A percentile compares a stretch with the other conserved stretches of the same genome.
phyloP scores from a whole-genome alignment of 2,888 invertebrate genomes.

The Endotricha flammealis region DNA sequence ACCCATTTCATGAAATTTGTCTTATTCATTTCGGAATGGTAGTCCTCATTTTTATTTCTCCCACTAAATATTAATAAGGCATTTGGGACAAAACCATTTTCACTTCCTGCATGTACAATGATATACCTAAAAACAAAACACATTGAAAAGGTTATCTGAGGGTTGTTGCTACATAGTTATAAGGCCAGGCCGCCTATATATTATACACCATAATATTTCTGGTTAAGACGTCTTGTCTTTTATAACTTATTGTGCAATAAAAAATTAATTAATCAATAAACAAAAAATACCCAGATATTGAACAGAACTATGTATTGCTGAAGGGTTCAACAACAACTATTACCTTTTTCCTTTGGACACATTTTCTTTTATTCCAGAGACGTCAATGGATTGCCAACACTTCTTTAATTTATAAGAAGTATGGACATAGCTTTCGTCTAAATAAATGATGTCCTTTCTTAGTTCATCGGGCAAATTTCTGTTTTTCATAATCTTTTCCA shows the following conservation, averaged over 20 bases:
- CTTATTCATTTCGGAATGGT: not conserved
- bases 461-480: slow-evolving; percentile 2
- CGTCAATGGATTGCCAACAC: not conserved
- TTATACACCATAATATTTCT: no score
- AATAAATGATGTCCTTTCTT: not conserved
- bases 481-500: slow-evolving; percentile 9
- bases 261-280: no score
- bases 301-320: no score
- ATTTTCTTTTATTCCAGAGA: not conserved
- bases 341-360: not conserved
- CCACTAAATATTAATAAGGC: slow-evolving; percentile 3
- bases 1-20: not conserved
- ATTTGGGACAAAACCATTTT: not conserved
- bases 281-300: no score
- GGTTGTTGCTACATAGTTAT: no score
- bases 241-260: no score
- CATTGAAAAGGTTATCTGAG: no score
- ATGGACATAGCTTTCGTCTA: not conserved
- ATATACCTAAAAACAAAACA: no score
- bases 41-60: slow-evolving; percentile 3
- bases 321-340: not conserved
- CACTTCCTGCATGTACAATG: not conserved
- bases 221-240: no score
- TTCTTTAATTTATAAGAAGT: not conserved
- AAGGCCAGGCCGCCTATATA: no score